Conservation (phyloP, 2,113 vertebrate genomes). For the Synodontis membranacea region DNA sequence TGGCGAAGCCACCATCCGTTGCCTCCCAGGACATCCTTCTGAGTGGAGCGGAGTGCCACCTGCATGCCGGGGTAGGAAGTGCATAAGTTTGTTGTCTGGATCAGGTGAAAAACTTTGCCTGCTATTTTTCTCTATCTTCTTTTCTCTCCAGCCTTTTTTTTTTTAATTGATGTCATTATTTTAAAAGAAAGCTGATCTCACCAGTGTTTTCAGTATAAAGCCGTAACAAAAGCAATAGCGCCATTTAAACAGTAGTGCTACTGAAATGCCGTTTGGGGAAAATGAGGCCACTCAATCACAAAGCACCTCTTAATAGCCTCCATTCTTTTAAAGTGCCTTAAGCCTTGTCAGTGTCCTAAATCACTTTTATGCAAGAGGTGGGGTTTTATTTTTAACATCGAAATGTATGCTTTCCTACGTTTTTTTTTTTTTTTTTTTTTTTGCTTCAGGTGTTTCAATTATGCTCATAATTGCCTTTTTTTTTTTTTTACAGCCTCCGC, state of each 20-base stretch:
- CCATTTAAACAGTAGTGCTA: not conserved
- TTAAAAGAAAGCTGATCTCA: constrained; percentile 24
- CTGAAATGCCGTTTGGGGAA: constrained; percentile 24
- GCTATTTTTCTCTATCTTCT: not conserved
- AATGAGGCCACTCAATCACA: constrained; percentile 45
- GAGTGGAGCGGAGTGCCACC: constrained; percentile 91
- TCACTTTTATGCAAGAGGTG: constrained; percentile 26
- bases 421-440: not conserved
- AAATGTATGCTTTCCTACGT: not conserved
- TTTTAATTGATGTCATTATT: constrained; percentile 30
- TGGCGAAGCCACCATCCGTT: constrained; percentile 84
- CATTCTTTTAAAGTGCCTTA: constrained; percentile 39
- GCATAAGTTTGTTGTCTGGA: not conserved
- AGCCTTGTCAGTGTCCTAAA: constrained; percentile 28
- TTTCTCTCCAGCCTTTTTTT: not conserved
- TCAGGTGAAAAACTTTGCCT: not conserved
- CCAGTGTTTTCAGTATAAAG: constrained; percentile 28
- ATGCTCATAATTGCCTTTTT: constrained; percentile 27
- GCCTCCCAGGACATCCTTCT: constrained; percentile 90
- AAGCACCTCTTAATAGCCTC: constrained; percentile 39
- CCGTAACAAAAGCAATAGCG: constrained; percentile 26
- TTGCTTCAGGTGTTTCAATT: constrained; percentile 20
- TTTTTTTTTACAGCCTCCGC: constrained; percentile 75
- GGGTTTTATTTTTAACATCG: not conserved
- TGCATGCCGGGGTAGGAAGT: constrained; percentile 79